phyloP scores from a whole-genome alignment of 2,113 vertebrate genomes.

The Cacatua alba region DNA sequence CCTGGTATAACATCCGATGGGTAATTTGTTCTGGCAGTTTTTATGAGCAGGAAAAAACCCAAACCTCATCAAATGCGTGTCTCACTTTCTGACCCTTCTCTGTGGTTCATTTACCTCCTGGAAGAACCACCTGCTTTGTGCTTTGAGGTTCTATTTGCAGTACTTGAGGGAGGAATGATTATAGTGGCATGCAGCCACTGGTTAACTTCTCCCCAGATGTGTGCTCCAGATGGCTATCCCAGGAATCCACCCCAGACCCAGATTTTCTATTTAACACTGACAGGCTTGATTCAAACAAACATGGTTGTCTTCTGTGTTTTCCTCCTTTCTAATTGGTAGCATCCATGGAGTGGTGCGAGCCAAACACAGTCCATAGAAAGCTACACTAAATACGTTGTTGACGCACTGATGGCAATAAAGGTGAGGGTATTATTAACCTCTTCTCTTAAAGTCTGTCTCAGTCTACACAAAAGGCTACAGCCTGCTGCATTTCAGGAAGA shows the following conservation, averaged over 20 bases:
- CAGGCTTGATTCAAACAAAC: slow-evolving; percentile 23
- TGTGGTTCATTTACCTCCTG: slow-evolving; percentile 59
- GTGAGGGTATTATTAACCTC: not conserved
- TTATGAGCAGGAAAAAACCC: not conserved
- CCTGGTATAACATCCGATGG: not conserved
- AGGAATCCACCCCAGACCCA: slow-evolving; percentile 6
- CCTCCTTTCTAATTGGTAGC: not conserved
- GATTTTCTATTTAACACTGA: slow-evolving; percentile 13
- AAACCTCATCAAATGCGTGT: not conserved
- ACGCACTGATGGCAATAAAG: not conserved
- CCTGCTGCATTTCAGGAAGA: not conserved
- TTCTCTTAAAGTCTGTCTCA: not conserved
- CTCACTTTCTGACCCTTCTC: slow-evolving; percentile 45
- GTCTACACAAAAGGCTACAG: not conserved
- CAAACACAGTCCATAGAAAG: not conserved
- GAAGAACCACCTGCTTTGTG: slow-evolving; percentile 64
- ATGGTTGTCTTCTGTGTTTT: not conserved
- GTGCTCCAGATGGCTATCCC: slow-evolving; percentile 55
- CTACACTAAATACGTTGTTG: not conserved
- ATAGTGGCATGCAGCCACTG: slow-evolving; percentile 46
- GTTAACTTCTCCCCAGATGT: slow-evolving; percentile 60
- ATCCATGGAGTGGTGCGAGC: not conserved
- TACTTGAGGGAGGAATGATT: slow-evolving; percentile 58
- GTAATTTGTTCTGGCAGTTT: slow-evolving; percentile 58
- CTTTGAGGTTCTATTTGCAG: slow-evolving; percentile 59